phyloP scores from a whole-genome alignment of 2,113 vertebrate species.

The Mastomys coucha region DNA sequence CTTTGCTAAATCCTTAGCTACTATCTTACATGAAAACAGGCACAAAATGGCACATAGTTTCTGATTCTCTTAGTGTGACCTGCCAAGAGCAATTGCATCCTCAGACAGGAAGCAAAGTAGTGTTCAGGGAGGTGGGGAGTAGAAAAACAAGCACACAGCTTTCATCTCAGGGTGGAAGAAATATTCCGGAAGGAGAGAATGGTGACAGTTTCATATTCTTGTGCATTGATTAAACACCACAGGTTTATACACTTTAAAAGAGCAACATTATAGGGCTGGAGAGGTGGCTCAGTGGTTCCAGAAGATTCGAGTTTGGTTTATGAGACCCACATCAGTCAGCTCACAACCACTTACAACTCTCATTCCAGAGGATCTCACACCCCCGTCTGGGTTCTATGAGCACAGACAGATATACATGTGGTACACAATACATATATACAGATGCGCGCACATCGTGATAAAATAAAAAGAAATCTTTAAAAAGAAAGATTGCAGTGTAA shows the following conservation, averaged over 20 bases:
- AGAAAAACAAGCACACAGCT: not conserved
- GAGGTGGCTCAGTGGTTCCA: not conserved
- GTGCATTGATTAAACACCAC: not conserved
- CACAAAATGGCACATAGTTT: not conserved
- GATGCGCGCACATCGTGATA: not conserved
- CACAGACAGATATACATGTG: not conserved
- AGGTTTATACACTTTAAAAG: not conserved
- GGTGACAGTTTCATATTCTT: not conserved
- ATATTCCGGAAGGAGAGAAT: not conserved
- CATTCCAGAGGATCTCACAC: not conserved
- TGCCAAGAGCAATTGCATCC: not conserved
- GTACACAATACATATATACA: accelerated
- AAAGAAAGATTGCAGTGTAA: not conserved
- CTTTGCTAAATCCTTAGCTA: not conserved
- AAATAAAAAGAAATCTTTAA: not conserved
- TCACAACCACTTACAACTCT: not conserved
- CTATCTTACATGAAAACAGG: not conserved
- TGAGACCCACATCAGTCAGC: not conserved
- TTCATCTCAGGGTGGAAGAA: not conserved
- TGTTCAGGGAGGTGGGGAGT: not conserved
- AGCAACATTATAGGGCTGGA: not conserved
- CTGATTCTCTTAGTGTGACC: not conserved
- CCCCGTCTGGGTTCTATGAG: not conserved
- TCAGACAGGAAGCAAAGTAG: not conserved
- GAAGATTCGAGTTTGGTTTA: not conserved